Evolutionary conservation across 2,797 vertebrate genomes (phyloP).

Genomic region (Oryzias sinensis): DNA sequence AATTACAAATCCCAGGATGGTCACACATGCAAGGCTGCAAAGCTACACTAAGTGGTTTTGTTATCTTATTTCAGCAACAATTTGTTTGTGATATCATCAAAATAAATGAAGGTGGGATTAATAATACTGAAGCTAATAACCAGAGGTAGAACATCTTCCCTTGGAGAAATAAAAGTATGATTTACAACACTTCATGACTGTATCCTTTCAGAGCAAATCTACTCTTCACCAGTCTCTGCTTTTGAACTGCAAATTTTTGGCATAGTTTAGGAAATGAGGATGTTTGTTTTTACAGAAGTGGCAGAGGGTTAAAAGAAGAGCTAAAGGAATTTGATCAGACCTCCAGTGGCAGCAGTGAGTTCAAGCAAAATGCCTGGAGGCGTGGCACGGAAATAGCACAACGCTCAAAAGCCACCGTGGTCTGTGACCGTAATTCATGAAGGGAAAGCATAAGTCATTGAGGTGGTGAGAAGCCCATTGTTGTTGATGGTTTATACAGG

Average conservation of each 20-base stretch:
- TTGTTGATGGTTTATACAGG: not conserved
- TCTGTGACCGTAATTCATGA: conserved; percentile 8
- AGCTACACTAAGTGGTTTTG: conserved; percentile 55
- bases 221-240: conserved; percentile 4
- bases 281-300: conserved; percentile 5
- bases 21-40: conserved; percentile 43
- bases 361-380: conserved; percentile 6
- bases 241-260: conserved; percentile 10
- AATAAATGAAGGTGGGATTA: conserved; percentile 62
- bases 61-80: conserved; percentile 66
- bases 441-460: conserved; percentile 16
- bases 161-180: conserved; percentile 44
- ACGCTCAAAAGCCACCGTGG: not conserved
- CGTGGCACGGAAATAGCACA: conserved; percentile 18
- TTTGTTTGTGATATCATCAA: conserved; percentile 56
- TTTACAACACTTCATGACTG: conserved; percentile 45
- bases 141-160: conserved; percentile 41
- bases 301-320: not conserved
- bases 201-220: conserved; percentile 29
- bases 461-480: not conserved
- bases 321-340: conserved; percentile 10
- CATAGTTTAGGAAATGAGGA: conserved; percentile 1
- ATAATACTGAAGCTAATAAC: conserved; percentile 43
- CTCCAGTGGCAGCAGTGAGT: not conserved
- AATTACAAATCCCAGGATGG: conserved; percentile 59